These are phyloP conservation scores for Mantis religiosa DNA, from an alignment of 2,888 invertebrate genomes.

Conservation along the genomic window DNA sequence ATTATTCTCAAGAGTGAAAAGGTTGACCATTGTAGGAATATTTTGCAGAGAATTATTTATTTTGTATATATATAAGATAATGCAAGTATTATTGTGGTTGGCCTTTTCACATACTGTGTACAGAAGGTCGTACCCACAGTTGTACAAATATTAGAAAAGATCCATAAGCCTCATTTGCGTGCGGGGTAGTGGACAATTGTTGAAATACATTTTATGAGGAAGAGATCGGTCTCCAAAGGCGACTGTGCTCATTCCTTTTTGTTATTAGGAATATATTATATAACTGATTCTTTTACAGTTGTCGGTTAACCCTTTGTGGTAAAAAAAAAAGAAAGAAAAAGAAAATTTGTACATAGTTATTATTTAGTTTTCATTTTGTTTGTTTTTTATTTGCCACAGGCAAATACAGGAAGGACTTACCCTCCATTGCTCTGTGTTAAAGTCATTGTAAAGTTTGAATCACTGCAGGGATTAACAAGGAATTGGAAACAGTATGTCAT, in stretches of 20 bases:
- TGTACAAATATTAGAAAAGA: slow-evolving; percentile 20
- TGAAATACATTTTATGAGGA: slow-evolving; percentile 29
- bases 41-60: slow-evolving; percentile 30
- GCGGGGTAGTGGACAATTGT: slow-evolving; percentile 25
- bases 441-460: slow-evolving; percentile 19
- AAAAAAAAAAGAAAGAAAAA: not conserved
- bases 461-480: slow-evolving; percentile 31
- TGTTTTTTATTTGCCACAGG: slow-evolving; percentile 23
- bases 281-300: slow-evolving; percentile 27
- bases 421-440: slow-evolving; percentile 12
- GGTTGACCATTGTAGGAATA: slow-evolving; percentile 10
- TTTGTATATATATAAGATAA: slow-evolving; percentile 29
- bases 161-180: slow-evolving; percentile 11
- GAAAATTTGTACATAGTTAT: slow-evolving; percentile 29
- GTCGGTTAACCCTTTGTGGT: slow-evolving; percentile 26
- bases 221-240: slow-evolving; percentile 23
- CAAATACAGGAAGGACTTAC: slow-evolving; percentile 16
- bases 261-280: slow-evolving; percentile 30
- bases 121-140: slow-evolving; percentile 12
- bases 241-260: slow-evolving; percentile 28
- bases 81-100: slow-evolving; percentile 27
- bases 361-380: slow-evolving; percentile 16
- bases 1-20: slow-evolving; percentile 6
- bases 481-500: slow-evolving; percentile 22
- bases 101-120: slow-evolving; percentile 19